phyloP scores from a whole-genome alignment of 1,140 invertebrate genomes.

The Lordiphosa mommai region DNA sequence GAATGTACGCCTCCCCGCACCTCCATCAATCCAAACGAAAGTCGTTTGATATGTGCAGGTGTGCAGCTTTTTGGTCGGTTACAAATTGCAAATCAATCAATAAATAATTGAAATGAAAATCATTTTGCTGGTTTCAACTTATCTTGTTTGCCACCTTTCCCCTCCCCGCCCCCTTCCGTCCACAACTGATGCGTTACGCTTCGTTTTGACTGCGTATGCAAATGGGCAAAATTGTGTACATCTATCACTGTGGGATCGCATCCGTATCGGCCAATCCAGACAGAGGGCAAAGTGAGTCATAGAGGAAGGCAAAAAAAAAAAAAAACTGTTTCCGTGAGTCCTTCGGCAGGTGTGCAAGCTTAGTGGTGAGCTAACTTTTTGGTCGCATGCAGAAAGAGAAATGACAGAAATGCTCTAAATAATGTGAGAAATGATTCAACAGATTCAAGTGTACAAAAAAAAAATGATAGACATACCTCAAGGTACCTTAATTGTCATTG shows the following conservation, averaged over 20 bases:
- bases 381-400: conserved; percentile 13
- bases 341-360: conserved; percentile 53
- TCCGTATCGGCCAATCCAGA: conserved; percentile 48
- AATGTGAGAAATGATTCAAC: conserved; percentile 5
- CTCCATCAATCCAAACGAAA: not conserved
- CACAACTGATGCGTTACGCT: conserved; percentile 29
- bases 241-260: conserved; percentile 63
- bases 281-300: conserved; percentile 13
- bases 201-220: conserved; percentile 64
- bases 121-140: conserved; percentile 76
- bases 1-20: not conserved
- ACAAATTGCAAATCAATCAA: conserved; percentile 78
- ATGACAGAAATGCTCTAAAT: conserved; percentile 3
- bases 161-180: not conserved
- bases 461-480: not conserved
- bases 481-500: too few species aligned
- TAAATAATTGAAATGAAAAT: conserved; percentile 78
- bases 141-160: conserved; percentile 37
- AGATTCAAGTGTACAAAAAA: not conserved
- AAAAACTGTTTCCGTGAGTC: conserved; percentile 20
- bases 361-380: conserved; percentile 53
- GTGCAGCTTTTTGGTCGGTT: conserved; percentile 74
- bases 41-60: conserved; percentile 40
- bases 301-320: not conserved
- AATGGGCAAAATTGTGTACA: conserved; percentile 73